Evolutionary conservation across 2,113 vertebrate species (phyloP).

Genomic region (Petrocephalus zakoni): DNA sequence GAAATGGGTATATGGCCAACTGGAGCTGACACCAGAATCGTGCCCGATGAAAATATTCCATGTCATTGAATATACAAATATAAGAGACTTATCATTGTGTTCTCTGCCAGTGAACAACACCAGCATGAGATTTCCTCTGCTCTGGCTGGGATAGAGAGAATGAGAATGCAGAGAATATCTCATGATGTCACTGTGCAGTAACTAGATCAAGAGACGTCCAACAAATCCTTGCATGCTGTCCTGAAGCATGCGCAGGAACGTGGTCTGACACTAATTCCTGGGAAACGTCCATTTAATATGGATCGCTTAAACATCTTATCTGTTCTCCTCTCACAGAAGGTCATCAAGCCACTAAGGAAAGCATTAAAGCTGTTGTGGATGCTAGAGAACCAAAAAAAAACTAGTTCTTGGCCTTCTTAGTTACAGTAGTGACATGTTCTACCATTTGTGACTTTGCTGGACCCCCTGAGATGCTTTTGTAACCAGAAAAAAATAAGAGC

Average conservation of each 20-base stretch:
- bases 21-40: neutral
- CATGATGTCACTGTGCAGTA: neutral
- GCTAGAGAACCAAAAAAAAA: neutral
- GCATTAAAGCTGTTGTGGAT: neutral
- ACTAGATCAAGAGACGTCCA: neutral
- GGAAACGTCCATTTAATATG: no score
- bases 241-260: neutral
- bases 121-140: neutral
- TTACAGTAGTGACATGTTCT: neutral
- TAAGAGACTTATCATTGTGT: neutral
- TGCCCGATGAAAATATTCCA: neutral
- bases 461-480: neutral
- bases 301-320: neutral
- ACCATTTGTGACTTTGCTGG: neutral
- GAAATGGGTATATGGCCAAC: neutral
- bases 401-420: neutral
- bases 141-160: neutral
- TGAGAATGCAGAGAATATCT: neutral
- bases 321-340: neutral
- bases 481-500: neutral
- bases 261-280: neutral
- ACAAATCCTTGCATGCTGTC: neutral
- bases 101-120: neutral
- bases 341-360: neutral
- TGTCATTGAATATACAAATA: neutral